A percentile compares a stretch with the other conserved stretches of the same genome.
These are phyloP conservation scores for Taeniopygia guttata DNA, from an alignment of 2,797 vertebrate genomes.

Conservation along the genomic window DNA sequence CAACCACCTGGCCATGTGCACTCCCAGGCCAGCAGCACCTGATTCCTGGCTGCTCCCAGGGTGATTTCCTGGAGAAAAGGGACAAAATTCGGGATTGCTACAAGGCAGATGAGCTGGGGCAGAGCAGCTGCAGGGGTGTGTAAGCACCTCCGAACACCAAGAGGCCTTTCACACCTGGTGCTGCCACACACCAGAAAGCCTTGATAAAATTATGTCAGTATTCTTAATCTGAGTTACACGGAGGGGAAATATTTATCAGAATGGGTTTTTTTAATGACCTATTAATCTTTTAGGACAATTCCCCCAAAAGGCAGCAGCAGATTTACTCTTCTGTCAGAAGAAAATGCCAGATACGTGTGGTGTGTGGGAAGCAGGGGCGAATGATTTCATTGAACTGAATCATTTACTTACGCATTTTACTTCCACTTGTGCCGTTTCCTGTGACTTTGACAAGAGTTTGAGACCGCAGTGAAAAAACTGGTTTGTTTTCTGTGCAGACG, in stretches of 20 bases:
- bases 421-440: not conserved
- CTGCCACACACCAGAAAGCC: not conserved
- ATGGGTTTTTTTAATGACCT: rapidly evolving
- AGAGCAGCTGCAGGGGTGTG: rapidly evolving
- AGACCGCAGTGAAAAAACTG: not conserved
- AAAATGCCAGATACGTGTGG: not conserved
- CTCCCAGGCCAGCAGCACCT: rapidly evolving
- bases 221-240: not conserved
- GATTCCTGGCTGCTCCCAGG: not conserved
- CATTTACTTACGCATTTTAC: not conserved
- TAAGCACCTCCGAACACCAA: rapidly evolving
- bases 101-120: not conserved
- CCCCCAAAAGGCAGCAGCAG: not conserved
- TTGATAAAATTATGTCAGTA: not conserved
- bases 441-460: not conserved
- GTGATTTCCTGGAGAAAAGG: not conserved
- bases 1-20: rapidly evolving
- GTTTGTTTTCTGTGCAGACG: not conserved
- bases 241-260: not conserved
- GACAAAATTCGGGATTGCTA: not conserved
- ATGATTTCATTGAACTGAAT: not conserved
- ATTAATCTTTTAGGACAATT: not conserved
- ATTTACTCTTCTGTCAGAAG: not conserved
- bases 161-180: not conserved
- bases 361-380: not conserved